phyloP scores from a whole-genome alignment of 2,797 vertebrate genomes.

The Eutrigla gurnardus region DNA sequence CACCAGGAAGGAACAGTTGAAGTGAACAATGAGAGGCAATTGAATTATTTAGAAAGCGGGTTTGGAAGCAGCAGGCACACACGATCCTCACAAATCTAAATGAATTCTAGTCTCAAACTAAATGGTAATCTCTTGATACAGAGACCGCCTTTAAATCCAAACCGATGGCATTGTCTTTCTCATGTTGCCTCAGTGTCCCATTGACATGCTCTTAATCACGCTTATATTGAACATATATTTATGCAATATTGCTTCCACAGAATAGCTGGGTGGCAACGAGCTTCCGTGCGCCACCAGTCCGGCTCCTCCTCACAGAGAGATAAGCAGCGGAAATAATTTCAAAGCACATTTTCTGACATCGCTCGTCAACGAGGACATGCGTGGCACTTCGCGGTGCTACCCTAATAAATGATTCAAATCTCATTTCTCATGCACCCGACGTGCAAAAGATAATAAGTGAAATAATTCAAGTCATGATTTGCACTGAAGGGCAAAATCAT shows the following conservation, averaged over 20 bases:
- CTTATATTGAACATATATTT: neutral
- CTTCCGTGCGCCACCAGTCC: conserved; percentile 11
- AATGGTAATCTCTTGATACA: conserved; percentile 20
- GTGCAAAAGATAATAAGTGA: conserved; percentile 36
- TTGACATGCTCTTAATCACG: conserved; percentile 5
- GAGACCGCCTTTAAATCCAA: conserved; percentile 18
- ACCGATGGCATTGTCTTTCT: conserved; percentile 7
- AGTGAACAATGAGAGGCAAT: conserved; percentile 73
- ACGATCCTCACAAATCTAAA: conserved; percentile 49
- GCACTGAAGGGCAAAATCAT: conserved; percentile 6
- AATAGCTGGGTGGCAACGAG: neutral
- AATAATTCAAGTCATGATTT: conserved; percentile 34
- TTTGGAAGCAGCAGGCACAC: conserved; percentile 52
- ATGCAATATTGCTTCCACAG: neutral
- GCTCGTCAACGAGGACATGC: conserved; percentile 26
- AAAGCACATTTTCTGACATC: conserved; percentile 43
- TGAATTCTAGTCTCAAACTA: conserved; percentile 41
- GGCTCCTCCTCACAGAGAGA: conserved; percentile 19
- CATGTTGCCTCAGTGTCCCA: neutral
- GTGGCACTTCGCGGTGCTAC: conserved; percentile 9
- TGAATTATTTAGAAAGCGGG: conserved; percentile 79
- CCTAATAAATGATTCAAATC: conserved; percentile 51
- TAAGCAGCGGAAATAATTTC: conserved; percentile 24
- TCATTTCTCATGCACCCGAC: conserved; percentile 23
- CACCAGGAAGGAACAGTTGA: conserved; percentile 73